Conservation (phyloP, 2,797 vertebrate species). For the Pipistrellus kuhlii region DNA sequence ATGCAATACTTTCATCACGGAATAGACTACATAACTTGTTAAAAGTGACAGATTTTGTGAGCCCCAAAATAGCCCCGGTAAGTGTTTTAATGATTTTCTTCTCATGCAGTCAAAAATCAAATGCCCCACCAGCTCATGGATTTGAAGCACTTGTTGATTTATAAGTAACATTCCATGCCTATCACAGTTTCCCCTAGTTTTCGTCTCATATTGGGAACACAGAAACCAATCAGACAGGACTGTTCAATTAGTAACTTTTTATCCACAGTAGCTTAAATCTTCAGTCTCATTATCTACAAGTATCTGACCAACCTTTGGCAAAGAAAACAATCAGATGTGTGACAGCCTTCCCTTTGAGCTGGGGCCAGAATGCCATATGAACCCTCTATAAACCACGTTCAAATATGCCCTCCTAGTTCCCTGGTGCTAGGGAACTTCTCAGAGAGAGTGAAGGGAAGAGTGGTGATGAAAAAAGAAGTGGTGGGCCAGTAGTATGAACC, state of each 20-base stretch:
- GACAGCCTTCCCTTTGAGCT: not conserved
- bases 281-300: not conserved
- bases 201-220: not conserved
- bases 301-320: not conserved
- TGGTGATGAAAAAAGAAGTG: not conserved
- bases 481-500: rapidly evolving
- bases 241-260: constrained; percentile 54
- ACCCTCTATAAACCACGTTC: not conserved
- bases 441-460: not conserved
- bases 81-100: constrained; percentile 42
- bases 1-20: not conserved
- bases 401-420: not conserved
- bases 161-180: not conserved
- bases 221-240: not conserved
- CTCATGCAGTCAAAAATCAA: constrained; percentile 21
- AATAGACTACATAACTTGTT: not conserved
- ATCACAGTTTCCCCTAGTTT: not conserved
- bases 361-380: not conserved
- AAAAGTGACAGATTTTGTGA: constrained; percentile 32
- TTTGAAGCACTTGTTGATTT: constrained; percentile 45
- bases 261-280: not conserved
- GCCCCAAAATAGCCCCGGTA: not conserved
- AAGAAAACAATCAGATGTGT: not conserved
- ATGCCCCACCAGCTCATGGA: not conserved
- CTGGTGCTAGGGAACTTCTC: not conserved